Conservation (phyloP, 37 sponge, comb jelly and placozoan species). For the Axinella damicornis region DNA sequence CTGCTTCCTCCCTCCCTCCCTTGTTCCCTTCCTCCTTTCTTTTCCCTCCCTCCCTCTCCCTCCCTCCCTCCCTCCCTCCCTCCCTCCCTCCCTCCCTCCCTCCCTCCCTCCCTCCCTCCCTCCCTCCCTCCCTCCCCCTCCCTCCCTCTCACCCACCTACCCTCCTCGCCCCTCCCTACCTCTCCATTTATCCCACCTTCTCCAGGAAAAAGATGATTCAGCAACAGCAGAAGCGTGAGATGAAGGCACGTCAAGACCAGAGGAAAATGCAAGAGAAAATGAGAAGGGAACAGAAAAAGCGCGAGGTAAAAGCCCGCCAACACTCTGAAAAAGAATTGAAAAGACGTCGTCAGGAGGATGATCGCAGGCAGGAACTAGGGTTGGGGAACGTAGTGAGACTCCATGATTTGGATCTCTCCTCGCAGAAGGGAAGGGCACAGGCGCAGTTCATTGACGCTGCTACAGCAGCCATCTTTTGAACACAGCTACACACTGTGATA, state of each 20-base stretch:
- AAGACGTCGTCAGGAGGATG: constrained; percentile 32
- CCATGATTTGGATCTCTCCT: constrained; percentile 19
- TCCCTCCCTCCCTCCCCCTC: no score
- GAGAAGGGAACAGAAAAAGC: constrained; percentile 28
- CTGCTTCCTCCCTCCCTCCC: no score
- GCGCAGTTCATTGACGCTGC: constrained; percentile 55
- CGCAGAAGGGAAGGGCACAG: constrained; percentile 15
- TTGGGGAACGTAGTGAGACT: constrained; percentile 26
- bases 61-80: no score
- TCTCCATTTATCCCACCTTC: no score
- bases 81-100: no score
- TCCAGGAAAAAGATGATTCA: constrained; percentile 5
- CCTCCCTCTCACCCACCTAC: no score
- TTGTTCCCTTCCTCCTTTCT: no score
- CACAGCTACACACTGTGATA: not conserved
- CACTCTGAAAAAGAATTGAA: constrained; percentile 15
- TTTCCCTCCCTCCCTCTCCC: no score
- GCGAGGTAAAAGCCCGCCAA: constrained; percentile 2
- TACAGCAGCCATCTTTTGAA: constrained; percentile 52
- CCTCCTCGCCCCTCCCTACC: no score
- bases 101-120: no score
- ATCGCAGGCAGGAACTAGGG: constrained; percentile 6
- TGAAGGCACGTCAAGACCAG: not conserved
- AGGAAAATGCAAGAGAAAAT: constrained; percentile 38
- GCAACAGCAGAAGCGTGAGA: constrained; percentile 18